Percentiles rank a stretch among this genome's conserved stretches.
phyloP scores from a whole-genome alignment of 2,797 vertebrate species.

The Crypturellus tataupa region DNA sequence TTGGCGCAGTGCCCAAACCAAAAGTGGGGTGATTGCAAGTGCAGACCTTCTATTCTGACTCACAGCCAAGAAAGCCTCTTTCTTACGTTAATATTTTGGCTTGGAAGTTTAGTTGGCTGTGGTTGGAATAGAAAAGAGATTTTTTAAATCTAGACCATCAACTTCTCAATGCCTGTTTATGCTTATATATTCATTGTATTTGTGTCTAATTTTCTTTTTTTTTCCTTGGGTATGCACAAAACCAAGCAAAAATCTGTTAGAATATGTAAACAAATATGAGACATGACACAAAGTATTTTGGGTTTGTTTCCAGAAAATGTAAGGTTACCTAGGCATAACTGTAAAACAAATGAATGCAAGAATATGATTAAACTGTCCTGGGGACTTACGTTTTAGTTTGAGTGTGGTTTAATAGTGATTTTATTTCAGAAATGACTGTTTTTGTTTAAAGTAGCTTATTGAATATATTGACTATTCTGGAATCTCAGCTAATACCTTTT shows the following conservation, averaged over 20 bases:
- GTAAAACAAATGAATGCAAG: neutral
- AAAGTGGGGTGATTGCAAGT: neutral
- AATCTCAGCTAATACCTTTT: neutral
- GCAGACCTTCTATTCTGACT: neutral
- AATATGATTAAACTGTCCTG: neutral
- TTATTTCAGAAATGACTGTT: neutral
- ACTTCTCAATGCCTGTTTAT: neutral
- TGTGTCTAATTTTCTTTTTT: neutral
- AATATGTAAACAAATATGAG: neutral
- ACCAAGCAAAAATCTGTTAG: neutral
- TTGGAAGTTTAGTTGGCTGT: neutral
- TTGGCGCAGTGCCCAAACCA: neutral
- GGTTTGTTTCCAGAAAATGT: neutral
- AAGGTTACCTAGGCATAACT: neutral
- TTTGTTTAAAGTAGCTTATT: neutral
- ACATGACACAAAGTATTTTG: neutral
- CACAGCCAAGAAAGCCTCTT: neutral
- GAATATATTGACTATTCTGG: neutral
- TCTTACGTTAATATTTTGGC: neutral
- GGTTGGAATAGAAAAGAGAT: neutral
- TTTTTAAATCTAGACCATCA: neutral
- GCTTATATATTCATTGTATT: neutral
- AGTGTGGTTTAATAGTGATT: neutral
- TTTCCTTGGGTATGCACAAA: neutral
- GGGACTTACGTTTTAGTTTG: neutral